Base-by-base conservation (phyloP, 2,888 invertebrate species). In the Busseola fusca region DNA sequence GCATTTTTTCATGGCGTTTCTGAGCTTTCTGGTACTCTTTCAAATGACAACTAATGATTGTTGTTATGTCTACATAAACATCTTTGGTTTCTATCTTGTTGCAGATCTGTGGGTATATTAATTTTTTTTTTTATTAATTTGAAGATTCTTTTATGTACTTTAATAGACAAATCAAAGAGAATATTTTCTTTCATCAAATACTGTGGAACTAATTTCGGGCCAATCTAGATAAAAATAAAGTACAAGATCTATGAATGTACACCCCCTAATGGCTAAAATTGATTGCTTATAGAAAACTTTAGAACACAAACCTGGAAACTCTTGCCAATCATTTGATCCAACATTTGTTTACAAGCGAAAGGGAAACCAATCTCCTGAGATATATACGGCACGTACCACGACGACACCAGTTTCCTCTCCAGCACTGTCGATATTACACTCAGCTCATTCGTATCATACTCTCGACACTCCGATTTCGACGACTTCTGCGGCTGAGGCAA, bases 11-110 rank as follows among this genome's bases (percentile, higher is more conserved):
- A 72, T 95, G 93, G 16, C 96, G 94, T 87, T 96, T 97, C n/a
- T 96, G 79, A 37, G 96, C 96, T 86, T 96, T 96, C 54, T 96
- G 95, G 86, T 96, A 97, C 85, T 97, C 97, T 83, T 97, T 97
- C 27, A 97, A 90, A 86, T 97, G 97, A 63, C 95, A 95, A 37
- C 96, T 92, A 58, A 96, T 90, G 68, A 97, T 93, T 64, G 96
- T 96, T 30, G 96, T 92, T 12, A 91, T 83, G 60, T 95, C 95
- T 4, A 95, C 90, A 75, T 89, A 95, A 3, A 96, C 90, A 82
- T 95, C 93, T 88, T 94, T 94, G 1, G 92, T 92, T 83, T 96
- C 95, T 64, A 96, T 93, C 85, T 95, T 94, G 76, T 92, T 91
- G 80, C 94, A 92, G 63, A 96, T 93, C 96, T 96, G 86, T 50